These are phyloP conservation scores for Avahi laniger DNA, from an alignment of 2,797 vertebrate genomes.

Conservation along the genomic window DNA sequence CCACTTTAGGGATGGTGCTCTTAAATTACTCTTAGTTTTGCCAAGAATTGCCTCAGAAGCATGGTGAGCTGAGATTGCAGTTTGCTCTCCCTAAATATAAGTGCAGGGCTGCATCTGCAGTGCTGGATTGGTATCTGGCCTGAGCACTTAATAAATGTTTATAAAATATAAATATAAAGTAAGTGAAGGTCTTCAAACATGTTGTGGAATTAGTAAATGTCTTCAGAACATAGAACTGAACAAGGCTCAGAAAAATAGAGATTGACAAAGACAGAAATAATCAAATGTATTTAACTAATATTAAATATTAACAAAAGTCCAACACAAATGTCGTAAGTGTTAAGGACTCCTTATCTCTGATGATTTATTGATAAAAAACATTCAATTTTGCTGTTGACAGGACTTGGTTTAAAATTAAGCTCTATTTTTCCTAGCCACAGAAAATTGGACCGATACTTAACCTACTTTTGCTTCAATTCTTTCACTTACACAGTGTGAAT, in stretches of 20 bases:
- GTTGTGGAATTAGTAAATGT: not conserved
- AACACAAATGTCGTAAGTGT: not conserved
- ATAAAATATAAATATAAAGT: not conserved
- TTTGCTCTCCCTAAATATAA: not conserved
- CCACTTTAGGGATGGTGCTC: not conserved
- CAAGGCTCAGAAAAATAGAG: not conserved
- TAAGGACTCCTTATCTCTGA: not conserved
- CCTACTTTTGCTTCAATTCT: not conserved
- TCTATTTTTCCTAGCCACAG: not conserved
- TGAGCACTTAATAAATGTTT: not conserved
- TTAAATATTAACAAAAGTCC: not conserved
- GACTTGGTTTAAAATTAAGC: not conserved
- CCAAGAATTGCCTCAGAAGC: not conserved
- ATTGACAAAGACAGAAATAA: not conserved
- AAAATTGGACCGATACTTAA: not conserved
- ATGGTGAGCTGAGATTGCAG: not conserved
- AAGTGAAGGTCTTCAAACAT: not conserved
- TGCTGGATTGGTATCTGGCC: not conserved
- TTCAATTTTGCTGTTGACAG: not conserved
- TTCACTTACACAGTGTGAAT: not conserved
- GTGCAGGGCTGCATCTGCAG: not conserved
- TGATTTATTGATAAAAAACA: constrained; percentile 11
- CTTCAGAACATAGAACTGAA: not conserved
- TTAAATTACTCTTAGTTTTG: not conserved
- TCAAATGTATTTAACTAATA: not conserved